phyloP scores from a whole-genome alignment of 2,797 vertebrate species.

The Tachyglossus aculeatus region DNA sequence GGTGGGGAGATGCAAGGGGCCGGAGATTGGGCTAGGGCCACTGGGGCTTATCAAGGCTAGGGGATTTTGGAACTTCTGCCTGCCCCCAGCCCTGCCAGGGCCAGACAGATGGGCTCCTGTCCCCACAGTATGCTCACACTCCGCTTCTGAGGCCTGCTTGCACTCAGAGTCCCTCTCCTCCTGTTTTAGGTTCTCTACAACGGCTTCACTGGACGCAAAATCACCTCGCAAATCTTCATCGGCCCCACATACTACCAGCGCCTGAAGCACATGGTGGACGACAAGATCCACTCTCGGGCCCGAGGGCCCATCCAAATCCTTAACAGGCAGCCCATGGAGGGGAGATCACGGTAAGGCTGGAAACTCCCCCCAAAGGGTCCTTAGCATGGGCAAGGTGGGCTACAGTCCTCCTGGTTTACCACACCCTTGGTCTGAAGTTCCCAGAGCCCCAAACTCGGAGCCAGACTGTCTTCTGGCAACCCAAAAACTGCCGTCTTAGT shows the following conservation, averaged over 20 bases:
- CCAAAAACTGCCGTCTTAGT: too few relatives aligned
- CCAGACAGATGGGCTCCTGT: too few relatives aligned
- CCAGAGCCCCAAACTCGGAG: too few relatives aligned
- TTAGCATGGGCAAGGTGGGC: too few relatives aligned
- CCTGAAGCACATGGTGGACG: conserved; percentile 98
- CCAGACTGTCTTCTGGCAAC: too few relatives aligned
- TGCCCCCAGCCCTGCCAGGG: too few relatives aligned
- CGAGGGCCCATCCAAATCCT: conserved; percentile 97
- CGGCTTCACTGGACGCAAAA: conserved; percentile 96
- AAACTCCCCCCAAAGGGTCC: too few relatives aligned
- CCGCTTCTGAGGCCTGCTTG: not conserved
- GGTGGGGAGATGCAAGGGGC: not conserved
- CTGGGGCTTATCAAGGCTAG: not conserved
- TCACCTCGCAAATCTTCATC: conserved; percentile 98
- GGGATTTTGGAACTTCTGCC: too few relatives aligned
- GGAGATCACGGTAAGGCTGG: conserved; percentile 89
- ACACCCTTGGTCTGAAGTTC: too few relatives aligned
- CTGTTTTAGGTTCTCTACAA: conserved; percentile 91
- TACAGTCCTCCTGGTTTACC: too few relatives aligned
- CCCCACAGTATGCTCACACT: not conserved
- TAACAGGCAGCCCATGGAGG: conserved; percentile 98
- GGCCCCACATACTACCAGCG: conserved; percentile 98
- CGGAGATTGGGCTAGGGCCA: not conserved
- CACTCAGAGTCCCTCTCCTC: not conserved
- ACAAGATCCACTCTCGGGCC: conserved; percentile 97